Conservation (phyloP, 1,140 invertebrate species). For the Ceratitis capitata region DNA sequence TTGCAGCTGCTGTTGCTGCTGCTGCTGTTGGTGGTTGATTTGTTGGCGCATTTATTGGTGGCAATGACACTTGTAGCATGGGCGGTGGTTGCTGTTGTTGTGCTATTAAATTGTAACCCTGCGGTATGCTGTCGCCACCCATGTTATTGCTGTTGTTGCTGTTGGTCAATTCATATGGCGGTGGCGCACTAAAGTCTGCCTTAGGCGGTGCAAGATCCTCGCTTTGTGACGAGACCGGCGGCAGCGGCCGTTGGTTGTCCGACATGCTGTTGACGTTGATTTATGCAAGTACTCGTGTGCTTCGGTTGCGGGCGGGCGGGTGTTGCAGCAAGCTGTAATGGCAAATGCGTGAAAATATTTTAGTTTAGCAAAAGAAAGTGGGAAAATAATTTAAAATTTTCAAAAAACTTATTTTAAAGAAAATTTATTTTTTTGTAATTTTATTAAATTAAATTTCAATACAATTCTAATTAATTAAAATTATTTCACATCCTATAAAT, state of each 20-base stretch:
- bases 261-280: slow-evolving; percentile 51
- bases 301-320: background rate
- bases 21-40: background rate
- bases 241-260: slow-evolving; percentile 51
- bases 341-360: too few relatives aligned
- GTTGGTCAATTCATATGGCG: slow-evolving; percentile 72
- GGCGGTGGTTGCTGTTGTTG: slow-evolving; percentile 47
- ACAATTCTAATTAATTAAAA: too few relatives aligned
- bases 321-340: background rate
- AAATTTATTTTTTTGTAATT: too few relatives aligned
- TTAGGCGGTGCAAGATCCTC: slow-evolving; percentile 77
- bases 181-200: slow-evolving; percentile 83
- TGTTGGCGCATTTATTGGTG: background rate
- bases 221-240: background rate
- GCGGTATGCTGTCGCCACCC: slow-evolving; percentile 39
- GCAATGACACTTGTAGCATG: slow-evolving; percentile 44
- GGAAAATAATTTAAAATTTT: background rate
- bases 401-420: too few relatives aligned
- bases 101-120: slow-evolving; percentile 41
- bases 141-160: slow-evolving; percentile 47
- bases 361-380: background rate
- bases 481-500: background rate
- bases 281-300: too few relatives aligned
- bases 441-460: too few relatives aligned
- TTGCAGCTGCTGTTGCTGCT: slow-evolving; percentile 9